Conservation (phyloP, 1,140 invertebrate genomes). For the Drosophila littoralis region DNA sequence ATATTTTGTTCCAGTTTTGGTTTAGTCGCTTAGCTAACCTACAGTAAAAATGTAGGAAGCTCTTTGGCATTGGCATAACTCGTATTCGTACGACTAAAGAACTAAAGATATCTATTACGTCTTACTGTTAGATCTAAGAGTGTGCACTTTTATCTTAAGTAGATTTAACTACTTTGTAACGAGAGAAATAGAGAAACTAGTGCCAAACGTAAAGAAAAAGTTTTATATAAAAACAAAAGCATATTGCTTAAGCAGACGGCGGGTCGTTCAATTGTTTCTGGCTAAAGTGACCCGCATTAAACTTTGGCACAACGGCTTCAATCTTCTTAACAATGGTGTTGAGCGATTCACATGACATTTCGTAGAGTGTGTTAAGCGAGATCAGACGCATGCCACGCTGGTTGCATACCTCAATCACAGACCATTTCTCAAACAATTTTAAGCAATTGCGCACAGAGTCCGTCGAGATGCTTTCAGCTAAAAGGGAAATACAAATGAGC, state of each 20-base stretch:
- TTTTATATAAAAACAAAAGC: constrained; percentile 10
- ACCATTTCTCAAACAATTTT: constrained; percentile 91
- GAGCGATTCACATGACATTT: constrained; percentile 74
- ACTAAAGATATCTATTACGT: constrained; percentile 26
- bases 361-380: constrained; percentile 75
- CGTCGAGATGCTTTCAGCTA: constrained; percentile 92
- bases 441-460: constrained; percentile 93
- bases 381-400: constrained; percentile 85
- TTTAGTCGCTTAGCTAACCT: constrained; percentile 26
- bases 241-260: constrained; percentile 25
- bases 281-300: constrained; percentile 56
- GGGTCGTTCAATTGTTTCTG: constrained; percentile 21
- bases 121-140: constrained; percentile 46
- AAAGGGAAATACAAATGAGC: constrained; percentile 19
- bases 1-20: constrained; percentile 46
- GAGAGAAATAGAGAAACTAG: constrained; percentile 11
- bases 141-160: constrained; percentile 47
- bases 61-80: constrained; percentile 50
- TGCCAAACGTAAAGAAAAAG: constrained; percentile 30
- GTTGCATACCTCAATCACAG: constrained; percentile 89
- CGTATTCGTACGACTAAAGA: constrained; percentile 22
- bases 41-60: constrained; percentile 31
- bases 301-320: constrained; percentile 71
- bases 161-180: constrained; percentile 40
- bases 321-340: constrained; percentile 71